A percentile compares a stretch with the other conserved stretches of the same genome.
Conservation (phyloP, 1,140 invertebrate genomes). For the Lineus longissimus region DNA sequence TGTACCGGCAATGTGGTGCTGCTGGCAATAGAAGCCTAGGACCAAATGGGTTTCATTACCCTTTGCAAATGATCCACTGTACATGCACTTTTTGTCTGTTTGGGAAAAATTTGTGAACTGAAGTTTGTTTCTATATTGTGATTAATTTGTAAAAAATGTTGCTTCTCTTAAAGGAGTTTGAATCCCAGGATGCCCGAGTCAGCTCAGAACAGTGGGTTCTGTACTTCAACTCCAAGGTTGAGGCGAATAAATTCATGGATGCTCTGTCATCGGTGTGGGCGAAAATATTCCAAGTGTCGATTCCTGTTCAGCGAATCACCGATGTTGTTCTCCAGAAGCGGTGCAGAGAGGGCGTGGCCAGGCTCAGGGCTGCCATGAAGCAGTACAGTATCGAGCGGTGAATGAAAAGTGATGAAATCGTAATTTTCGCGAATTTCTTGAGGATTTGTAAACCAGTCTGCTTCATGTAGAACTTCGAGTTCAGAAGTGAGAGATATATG, state of each 20-base stretch:
- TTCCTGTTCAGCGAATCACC: neutral
- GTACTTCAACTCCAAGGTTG: slow-evolving; percentile 37
- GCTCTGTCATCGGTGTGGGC: slow-evolving; percentile 34
- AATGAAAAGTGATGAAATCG: too few species aligned
- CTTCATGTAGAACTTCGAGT: too few species aligned
- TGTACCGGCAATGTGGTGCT: too few species aligned
- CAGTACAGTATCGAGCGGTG: too few species aligned
- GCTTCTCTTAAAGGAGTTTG: slow-evolving; percentile 39
- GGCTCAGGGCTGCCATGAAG: neutral
- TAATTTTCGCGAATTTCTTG: too few species aligned
- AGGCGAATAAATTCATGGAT: slow-evolving; percentile 30
- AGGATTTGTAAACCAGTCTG: too few species aligned
- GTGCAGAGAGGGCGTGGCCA: neutral
- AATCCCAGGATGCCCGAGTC: slow-evolving; percentile 34
- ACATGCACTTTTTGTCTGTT: too few species aligned
- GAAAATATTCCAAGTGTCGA: slow-evolving; percentile 29
- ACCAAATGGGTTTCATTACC: too few species aligned
- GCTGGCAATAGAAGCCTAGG: too few species aligned
- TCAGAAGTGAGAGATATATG: too few species aligned
- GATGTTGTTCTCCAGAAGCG: neutral
- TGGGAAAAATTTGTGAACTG: too few species aligned
- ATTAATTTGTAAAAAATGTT: neutral
- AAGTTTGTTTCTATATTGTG: neutral
- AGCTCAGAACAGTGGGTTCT: slow-evolving; percentile 42
- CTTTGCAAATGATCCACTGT: too few species aligned